Percentiles rank a stretch among this genome's conserved stretches.
These are phyloP conservation scores for Mycalesis mineus DNA, from an alignment of 2,888 invertebrate genomes.

Conservation along the genomic window DNA sequence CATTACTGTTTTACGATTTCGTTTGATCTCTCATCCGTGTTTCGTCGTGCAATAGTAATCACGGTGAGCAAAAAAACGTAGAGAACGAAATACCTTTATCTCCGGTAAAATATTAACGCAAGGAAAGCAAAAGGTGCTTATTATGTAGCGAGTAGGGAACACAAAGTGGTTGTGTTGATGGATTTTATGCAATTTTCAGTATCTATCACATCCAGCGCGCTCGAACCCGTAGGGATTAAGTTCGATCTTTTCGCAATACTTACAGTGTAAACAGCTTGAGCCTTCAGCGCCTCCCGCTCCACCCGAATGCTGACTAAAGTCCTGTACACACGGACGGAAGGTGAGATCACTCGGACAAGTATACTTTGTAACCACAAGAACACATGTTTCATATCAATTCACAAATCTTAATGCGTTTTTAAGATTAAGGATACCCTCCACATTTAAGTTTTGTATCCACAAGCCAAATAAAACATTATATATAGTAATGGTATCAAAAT, in stretches of 20 bases:
- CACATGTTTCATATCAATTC: too few species aligned
- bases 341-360: too few species aligned
- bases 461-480: too few species aligned
- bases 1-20: not conserved
- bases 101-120: conserved; percentile 39
- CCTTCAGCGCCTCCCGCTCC: conserved; percentile 40
- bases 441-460: too few species aligned
- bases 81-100: conserved; percentile 14
- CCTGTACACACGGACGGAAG: conserved; percentile 8
- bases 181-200: conserved; percentile 79
- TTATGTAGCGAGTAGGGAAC: conserved; percentile 33
- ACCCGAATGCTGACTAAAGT: conserved; percentile 35
- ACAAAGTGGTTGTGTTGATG: conserved; percentile 71
- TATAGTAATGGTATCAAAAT: too few species aligned
- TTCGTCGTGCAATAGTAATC: not conserved
- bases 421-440: too few species aligned
- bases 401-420: too few species aligned
- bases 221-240: conserved; percentile 68
- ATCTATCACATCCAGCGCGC: conserved; percentile 73
- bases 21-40: not conserved
- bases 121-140: conserved; percentile 29
- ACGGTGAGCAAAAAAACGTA: not conserved
- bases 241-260: conserved; percentile 76
- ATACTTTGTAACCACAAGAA: too few species aligned
- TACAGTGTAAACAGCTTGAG: conserved; percentile 65